These are phyloP conservation scores for Antechinus flavipes DNA, from an alignment of 2,113 vertebrate species.

Conservation along the genomic window DNA sequence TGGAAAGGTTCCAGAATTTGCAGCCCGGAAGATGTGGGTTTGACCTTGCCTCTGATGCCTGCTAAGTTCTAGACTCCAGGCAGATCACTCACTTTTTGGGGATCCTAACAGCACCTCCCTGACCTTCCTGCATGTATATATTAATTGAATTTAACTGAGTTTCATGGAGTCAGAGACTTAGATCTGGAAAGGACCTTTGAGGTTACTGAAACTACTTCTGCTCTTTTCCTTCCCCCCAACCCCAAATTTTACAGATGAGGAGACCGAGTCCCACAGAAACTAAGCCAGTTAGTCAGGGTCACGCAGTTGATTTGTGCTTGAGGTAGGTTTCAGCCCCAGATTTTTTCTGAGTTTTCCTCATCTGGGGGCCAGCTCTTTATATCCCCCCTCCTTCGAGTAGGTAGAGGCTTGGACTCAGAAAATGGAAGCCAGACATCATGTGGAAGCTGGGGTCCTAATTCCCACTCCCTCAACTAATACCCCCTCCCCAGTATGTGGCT, in stretches of 20 bases:
- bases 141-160: background rate
- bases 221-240: background rate
- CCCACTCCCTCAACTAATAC: background rate
- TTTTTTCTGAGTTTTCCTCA: background rate
- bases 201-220: background rate
- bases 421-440: background rate
- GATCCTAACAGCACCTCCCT: too few relatives aligned
- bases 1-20: background rate
- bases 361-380: background rate
- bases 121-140: background rate
- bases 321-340: background rate
- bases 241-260: background rate
- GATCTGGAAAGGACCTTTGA: background rate
- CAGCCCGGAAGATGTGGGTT: too few relatives aligned
- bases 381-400: accelerated
- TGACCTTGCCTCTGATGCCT: background rate
- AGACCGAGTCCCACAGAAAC: background rate
- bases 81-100: background rate
- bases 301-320: background rate
- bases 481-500: background rate
- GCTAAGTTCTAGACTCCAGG: background rate
- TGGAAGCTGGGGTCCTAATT: background rate
- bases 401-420: background rate
- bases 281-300: background rate
- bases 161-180: background rate